These are phyloP conservation scores for Epinephelus moara DNA, from an alignment of 2,113 vertebrate species.

Conservation along the genomic window DNA sequence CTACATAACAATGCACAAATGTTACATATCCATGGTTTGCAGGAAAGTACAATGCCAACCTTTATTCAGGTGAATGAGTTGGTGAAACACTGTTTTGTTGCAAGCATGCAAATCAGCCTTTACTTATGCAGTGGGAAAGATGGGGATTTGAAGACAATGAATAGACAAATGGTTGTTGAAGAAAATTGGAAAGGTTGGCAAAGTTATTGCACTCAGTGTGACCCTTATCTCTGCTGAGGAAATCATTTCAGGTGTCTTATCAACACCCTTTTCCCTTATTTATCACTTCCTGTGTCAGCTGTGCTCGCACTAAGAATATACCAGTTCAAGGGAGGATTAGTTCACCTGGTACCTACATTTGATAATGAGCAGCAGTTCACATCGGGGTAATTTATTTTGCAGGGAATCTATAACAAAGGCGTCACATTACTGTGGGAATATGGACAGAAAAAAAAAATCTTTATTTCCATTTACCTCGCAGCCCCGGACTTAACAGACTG, in stretches of 20 bases:
- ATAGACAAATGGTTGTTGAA: conserved; percentile 1
- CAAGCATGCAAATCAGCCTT: too few relatives aligned
- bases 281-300: conserved; percentile 48
- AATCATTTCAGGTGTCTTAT: conserved; percentile 65
- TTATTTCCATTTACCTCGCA: conserved; percentile 1
- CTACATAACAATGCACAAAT: too few relatives aligned
- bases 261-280: conserved; percentile 53
- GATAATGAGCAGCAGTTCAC: conserved; percentile 25
- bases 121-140: background rate
- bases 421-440: background rate
- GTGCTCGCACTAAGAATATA: background rate
- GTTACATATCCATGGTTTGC: too few relatives aligned
- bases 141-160: background rate
- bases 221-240: conserved; percentile 59
- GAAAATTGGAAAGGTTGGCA: conserved; percentile 29
- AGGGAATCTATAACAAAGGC: background rate
- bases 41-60: too few relatives aligned
- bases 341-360: conserved; percentile 7
- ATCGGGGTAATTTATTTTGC: conserved; percentile 8
- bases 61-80: too few relatives aligned
- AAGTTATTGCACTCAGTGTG: conserved; percentile 44
- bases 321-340: background rate
- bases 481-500: background rate
- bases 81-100: too few relatives aligned
- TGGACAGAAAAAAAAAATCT: background rate